Base-by-base conservation (phyloP, 2,888 invertebrate genomes). In the Molorchus minor region DNA sequence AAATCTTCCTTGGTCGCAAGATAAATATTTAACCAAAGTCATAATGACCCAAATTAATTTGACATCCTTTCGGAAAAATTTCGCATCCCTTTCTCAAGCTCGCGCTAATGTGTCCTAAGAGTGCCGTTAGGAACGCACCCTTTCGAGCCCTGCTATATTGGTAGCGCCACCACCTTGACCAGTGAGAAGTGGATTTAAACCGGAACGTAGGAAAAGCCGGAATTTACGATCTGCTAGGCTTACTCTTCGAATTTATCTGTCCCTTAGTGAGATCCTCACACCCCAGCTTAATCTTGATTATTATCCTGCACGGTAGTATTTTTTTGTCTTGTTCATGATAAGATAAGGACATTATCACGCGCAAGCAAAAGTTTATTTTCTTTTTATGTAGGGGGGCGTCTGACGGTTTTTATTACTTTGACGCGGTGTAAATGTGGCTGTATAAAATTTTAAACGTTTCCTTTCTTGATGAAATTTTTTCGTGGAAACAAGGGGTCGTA, bases 211-310 rank as follows among this genome's bases (percentile, higher is more conserved):
- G 68, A 67, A 68, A 67, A 69, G 70, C 69, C 52, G 63, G 58
- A 76, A 78, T 77, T 78, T 77, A 78, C 75, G 78, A 77, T 72
- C 75, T 73, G 71, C 72, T 72, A 71, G 76, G 75, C 73, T 76
- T 76, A 75, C 72, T 70, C 65, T 71, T 68, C 64, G 72, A 76
- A 77, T 77, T 77, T 76, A 77, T 77, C 75, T 74, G 62, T 74
- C 72, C 70, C 73, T 62, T 58, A 68, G 64, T 65, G 71, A 71
- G 68, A 70, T 71, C 74, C 72, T 62, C 68, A 69, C 68, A 72
- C 71, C 72, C 74, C 74, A 61, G 68, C 73, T 76, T 77, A 77
- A 76, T 77, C 77, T 77, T 77, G 77, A 78, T 78, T 77, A 77
- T 76, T 77, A 76, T 72, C 69, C 70, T 58, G 62, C 57, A 69